A percentile compares a stretch with the other conserved stretches of the same genome.
Evolutionary conservation across 2,888 invertebrate genomes (phyloP).

Genomic region (Deilephila elpenor): DNA sequence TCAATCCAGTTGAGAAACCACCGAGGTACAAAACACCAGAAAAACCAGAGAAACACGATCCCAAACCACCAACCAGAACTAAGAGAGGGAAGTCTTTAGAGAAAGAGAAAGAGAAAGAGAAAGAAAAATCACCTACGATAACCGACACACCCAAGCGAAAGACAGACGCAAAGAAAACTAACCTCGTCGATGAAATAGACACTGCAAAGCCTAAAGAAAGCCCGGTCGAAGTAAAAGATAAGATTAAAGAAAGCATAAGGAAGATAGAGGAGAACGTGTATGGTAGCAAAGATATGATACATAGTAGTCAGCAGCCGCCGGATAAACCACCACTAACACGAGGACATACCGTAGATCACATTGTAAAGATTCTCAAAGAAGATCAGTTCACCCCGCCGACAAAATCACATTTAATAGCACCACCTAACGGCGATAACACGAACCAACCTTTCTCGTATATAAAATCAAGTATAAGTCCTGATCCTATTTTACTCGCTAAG

Average conservation of each 20-base stretch:
- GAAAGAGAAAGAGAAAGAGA: slow-evolving; percentile 48
- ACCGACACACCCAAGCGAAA: slow-evolving; percentile 75
- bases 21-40: slow-evolving; percentile 73
- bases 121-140: slow-evolving; percentile 66
- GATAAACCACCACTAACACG: slow-evolving; percentile 88
- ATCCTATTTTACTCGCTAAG: slow-evolving; percentile 74
- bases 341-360: slow-evolving; percentile 90
- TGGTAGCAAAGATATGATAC: slow-evolving; percentile 86
- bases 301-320: slow-evolving; percentile 89
- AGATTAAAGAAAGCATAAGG: slow-evolving; percentile 80
- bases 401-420: slow-evolving; percentile 86
- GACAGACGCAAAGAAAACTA: slow-evolving; percentile 68
- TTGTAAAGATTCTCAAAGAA: slow-evolving; percentile 90
- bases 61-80: slow-evolving; percentile 68
- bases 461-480: slow-evolving; percentile 83
- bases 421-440: slow-evolving; percentile 87
- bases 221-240: slow-evolving; percentile 70
- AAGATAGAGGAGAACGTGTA: slow-evolving; percentile 80
- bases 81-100: slow-evolving; percentile 71
- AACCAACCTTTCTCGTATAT: slow-evolving; percentile 94
- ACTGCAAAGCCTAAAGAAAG: slow-evolving; percentile 62
- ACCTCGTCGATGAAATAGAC: slow-evolving; percentile 74
- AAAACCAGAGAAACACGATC: slow-evolving; percentile 73
- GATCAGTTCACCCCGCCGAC: slow-evolving; percentile 88
- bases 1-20: slow-evolving; percentile 78